Evolutionary conservation across 2,113 vertebrate genomes (phyloP).

Genomic region (Atlantisia rogersi): DNA sequence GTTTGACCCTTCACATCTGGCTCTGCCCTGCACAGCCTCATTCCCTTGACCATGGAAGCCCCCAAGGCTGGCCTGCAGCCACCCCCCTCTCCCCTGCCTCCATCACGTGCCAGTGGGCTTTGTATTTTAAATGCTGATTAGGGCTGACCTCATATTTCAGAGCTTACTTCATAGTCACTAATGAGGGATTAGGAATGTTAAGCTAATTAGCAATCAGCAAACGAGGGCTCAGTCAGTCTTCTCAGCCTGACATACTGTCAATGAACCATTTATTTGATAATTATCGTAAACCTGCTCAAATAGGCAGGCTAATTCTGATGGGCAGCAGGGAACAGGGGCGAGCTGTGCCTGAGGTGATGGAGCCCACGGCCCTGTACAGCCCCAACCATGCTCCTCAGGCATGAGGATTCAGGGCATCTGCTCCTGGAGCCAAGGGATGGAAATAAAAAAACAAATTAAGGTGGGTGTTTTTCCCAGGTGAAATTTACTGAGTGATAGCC

Average conservation of each 20-base stretch:
- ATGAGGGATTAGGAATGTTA: slow-evolving; percentile 70
- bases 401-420: not conserved
- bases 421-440: not conserved
- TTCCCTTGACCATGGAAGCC: not conserved
- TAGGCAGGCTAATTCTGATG: not conserved
- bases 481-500: not conserved
- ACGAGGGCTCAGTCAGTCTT: slow-evolving; percentile 34
- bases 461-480: not conserved
- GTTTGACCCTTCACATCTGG: not conserved
- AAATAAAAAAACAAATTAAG: not conserved
- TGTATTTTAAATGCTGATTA: slow-evolving; percentile 48
- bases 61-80: not conserved
- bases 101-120: slow-evolving; percentile 31
- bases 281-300: slow-evolving; percentile 15
- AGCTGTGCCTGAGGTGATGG: not conserved
- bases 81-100: not conserved
- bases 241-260: slow-evolving; percentile 25
- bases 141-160: slow-evolving; percentile 62
- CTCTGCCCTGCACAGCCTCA: not conserved
- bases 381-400: not conserved
- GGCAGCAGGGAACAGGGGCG: not conserved
- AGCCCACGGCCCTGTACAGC: not conserved
- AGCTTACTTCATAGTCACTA: slow-evolving; percentile 62
- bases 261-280: slow-evolving; percentile 16
- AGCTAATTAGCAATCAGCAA: slow-evolving; percentile 67